phyloP scores from a whole-genome alignment of 2,113 vertebrate genomes.

The Catharus fuscescens region DNA sequence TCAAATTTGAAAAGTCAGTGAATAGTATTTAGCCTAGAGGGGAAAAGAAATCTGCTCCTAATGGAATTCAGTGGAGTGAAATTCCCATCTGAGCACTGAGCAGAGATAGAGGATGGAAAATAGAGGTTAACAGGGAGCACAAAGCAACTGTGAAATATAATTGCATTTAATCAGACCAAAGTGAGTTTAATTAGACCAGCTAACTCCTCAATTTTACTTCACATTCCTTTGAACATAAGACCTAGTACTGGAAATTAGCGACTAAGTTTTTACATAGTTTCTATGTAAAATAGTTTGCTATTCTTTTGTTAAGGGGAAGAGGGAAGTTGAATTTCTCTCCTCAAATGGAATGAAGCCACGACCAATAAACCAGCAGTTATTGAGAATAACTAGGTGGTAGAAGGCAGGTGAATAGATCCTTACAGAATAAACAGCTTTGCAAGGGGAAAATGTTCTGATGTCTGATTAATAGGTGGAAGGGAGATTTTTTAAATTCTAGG shows the following conservation, averaged over 20 bases:
- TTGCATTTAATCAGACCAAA: neutral
- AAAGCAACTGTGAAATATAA: slow-evolving; percentile 3
- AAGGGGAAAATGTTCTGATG: neutral
- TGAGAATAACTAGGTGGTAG: neutral
- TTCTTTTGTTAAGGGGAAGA: neutral
- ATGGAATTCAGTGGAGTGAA: neutral
- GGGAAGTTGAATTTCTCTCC: neutral
- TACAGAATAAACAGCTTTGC: neutral
- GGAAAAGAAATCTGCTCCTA: neutral
- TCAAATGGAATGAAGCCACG: neutral
- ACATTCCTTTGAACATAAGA: neutral
- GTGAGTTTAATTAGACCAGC: neutral
- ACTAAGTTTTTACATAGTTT: neutral
- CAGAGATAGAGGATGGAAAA: neutral
- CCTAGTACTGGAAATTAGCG: neutral
- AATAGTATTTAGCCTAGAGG: neutral
- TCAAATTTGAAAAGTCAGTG: slow-evolving; percentile 11
- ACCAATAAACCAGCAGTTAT: neutral
- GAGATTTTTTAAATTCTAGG: neutral
- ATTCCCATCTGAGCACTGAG: neutral
- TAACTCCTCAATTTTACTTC: neutral
- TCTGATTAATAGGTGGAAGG: neutral
- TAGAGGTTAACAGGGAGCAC: neutral
- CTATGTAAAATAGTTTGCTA: neutral
- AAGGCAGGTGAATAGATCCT: neutral